These are phyloP conservation scores for Lucifuga dentata DNA, from an alignment of 2,113 vertebrate species.

Conservation along the genomic window DNA sequence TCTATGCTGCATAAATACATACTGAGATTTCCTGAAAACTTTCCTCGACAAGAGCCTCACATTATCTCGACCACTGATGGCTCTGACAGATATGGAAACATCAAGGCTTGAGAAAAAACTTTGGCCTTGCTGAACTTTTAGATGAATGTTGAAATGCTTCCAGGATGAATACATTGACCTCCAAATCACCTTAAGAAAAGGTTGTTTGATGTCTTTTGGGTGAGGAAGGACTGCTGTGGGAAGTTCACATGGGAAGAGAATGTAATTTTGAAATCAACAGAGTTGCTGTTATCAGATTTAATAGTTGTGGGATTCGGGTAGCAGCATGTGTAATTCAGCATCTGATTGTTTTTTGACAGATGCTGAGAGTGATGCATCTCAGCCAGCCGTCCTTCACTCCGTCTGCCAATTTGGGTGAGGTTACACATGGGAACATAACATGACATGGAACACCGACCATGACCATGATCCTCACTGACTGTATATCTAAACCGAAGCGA, in stretches of 20 bases:
- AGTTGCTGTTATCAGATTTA: not conserved
- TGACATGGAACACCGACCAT: no score
- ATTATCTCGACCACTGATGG: slow-evolving; percentile 39
- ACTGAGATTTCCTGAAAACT: slow-evolving; percentile 49
- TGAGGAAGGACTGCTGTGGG: slow-evolving; percentile 8
- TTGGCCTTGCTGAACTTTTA: slow-evolving; percentile 65
- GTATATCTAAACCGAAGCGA: no score
- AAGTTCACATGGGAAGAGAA: slow-evolving; percentile 8
- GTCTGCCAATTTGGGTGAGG: no score
- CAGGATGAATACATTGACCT: slow-evolving; percentile 30
- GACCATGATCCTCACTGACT: no score
- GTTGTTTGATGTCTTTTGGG: slow-evolving; percentile 58
- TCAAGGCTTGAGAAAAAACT: slow-evolving; percentile 60
- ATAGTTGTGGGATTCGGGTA: not conserved
- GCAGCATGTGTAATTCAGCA: no score
- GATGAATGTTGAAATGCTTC: slow-evolving; percentile 53
- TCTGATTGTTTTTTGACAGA: no score
- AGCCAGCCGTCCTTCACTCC: no score
- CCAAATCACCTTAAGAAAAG: slow-evolving; percentile 12
- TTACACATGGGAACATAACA: no score
- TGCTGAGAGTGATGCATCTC: no score
- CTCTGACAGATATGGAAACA: slow-evolving; percentile 64
- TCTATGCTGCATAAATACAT: slow-evolving; percentile 73
- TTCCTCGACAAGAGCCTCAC: slow-evolving; percentile 45
- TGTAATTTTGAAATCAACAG: not conserved